A percentile compares a stretch with the other conserved stretches of the same genome.
phyloP scores from a whole-genome alignment of 2,888 invertebrate species.

The Caenorhabditis auriculariae region DNA sequence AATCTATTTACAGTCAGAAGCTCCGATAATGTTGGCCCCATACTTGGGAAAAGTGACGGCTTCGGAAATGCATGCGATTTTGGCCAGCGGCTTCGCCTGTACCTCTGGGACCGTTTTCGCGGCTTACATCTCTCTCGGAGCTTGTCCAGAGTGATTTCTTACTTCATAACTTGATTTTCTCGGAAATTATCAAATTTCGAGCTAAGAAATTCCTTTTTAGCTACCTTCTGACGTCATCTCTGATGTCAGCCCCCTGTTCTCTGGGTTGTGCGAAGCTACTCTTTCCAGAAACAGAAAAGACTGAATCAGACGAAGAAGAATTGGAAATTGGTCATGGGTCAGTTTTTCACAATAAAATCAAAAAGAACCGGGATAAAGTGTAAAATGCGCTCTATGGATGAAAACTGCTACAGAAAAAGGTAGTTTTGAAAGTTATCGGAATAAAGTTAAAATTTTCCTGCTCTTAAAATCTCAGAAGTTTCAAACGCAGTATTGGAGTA shows the following conservation, averaged over 20 bases:
- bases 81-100: conserved; percentile 91
- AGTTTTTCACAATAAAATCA: not conserved
- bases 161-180: not conserved
- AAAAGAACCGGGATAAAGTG: not conserved
- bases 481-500: too few relatives aligned
- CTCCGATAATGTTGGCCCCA: conserved; percentile 83
- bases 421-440: too few relatives aligned
- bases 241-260: conserved; percentile 94
- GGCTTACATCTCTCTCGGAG: conserved; percentile 75
- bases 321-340: conserved; percentile 67
- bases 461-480: too few relatives aligned
- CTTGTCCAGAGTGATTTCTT: conserved; percentile 28
- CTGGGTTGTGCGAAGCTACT: conserved; percentile 85
- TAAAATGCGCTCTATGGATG: too few relatives aligned
- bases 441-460: too few relatives aligned
- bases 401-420: too few relatives aligned
- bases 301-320: conserved; percentile 75
- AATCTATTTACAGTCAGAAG: conserved; percentile 70
- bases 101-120: conserved; percentile 88
- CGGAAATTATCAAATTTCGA: not conserved
- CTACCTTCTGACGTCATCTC: conserved; percentile 80
- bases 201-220: not conserved
- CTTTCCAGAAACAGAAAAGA: conserved; percentile 85
- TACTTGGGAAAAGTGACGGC: conserved; percentile 81
- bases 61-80: conserved; percentile 88